Evolutionary conservation across 2,888 invertebrate species (phyloP), one percentile per base, ranked within the genome.

Genomic region (Leucozona laternaria): DNA sequence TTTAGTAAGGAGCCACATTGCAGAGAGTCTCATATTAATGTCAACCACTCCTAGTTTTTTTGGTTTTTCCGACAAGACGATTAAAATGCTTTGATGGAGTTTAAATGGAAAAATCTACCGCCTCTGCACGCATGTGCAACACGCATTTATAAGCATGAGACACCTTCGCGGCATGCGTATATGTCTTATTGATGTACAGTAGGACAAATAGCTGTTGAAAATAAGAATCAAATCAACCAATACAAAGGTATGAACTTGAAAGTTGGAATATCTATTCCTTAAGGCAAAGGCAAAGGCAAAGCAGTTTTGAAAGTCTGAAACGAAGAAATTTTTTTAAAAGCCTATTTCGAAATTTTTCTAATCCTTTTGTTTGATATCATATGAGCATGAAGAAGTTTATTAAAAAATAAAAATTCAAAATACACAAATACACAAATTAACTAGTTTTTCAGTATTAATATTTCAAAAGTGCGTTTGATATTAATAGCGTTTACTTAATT

Each of bases 1-100:
- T 76, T 66, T 75, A 64, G n/a, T 75, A 17, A 28, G 11, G 10
- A 64, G 64, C 17, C 79, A 48, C 22, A 11, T 48, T n/a, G n/a
- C 10, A 55, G 15, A 40, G 70, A 66, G 50, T 78, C 53, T 60
- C 73, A 43, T 79, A 48, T 64, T 22, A 66, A 60, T 60, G 60
- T 60, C 48, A 66, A 70, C 25, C 79, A 77, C 84, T 79, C 84
- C 76, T 73, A 50, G 76, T 55, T 62, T 62, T 43, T 79, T 66
- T 28, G 17, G 15, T 66, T 77, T 62, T 66, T n/a, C 70, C 15
- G 40, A 68, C 72, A 64, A 43, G 20, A 45, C 57, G 70, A 64
- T 71, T 84, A 75, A 75, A 79, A 73, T 66, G 84, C 34, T 28
- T 84, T 25, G 55, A 48, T 45, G 11, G 43, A 60, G 45, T 58